Conservation (phyloP, 1,140 invertebrate species). For the Cheumatopsyche charites region DNA sequence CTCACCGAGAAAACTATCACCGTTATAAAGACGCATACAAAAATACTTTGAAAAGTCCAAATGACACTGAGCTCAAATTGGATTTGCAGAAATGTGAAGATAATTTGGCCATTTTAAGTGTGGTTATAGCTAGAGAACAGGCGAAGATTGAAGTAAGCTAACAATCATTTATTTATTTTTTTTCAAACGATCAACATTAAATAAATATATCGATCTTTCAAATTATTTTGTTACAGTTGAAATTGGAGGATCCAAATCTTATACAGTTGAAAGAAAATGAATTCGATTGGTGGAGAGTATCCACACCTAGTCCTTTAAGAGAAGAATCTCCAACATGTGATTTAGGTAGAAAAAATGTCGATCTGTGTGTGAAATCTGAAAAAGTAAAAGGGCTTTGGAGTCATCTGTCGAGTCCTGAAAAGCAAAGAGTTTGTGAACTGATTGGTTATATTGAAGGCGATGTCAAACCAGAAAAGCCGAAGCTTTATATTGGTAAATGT, state of each 20-base stretch:
- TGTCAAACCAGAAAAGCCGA: slow-evolving; percentile 58
- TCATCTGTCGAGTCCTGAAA: slow-evolving; percentile 71
- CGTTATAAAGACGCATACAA: slow-evolving; percentile 76
- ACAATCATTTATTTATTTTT: not conserved
- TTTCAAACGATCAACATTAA: not conserved
- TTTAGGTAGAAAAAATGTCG: slow-evolving; percentile 42
- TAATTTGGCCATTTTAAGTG: slow-evolving; percentile 73
- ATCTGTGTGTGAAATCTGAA: slow-evolving; percentile 55
- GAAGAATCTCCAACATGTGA: slow-evolving; percentile 48
- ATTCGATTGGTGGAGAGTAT: slow-evolving; percentile 61
- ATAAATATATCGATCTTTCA: not conserved
- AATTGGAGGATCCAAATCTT: slow-evolving; percentile 63
- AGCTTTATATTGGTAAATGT: slow-evolving; percentile 63
- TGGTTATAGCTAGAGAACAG: slow-evolving; percentile 79
- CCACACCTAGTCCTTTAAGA: slow-evolving; percentile 50
- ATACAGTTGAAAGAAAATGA: slow-evolving; percentile 61
- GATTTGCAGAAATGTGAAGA: slow-evolving; percentile 80
- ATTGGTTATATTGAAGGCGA: slow-evolving; percentile 62
- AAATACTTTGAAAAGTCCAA: slow-evolving; percentile 71
- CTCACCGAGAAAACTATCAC: slow-evolving; percentile 73
- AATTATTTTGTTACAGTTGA: slow-evolving; percentile 56
- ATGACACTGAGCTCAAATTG: slow-evolving; percentile 74
- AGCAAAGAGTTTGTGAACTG: slow-evolving; percentile 67
- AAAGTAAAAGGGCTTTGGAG: slow-evolving; percentile 66
- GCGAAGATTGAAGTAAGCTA: slow-evolving; percentile 72